Evolutionary conservation across 2,113 vertebrate species (phyloP).

Genomic region (Bufo bufo): DNA sequence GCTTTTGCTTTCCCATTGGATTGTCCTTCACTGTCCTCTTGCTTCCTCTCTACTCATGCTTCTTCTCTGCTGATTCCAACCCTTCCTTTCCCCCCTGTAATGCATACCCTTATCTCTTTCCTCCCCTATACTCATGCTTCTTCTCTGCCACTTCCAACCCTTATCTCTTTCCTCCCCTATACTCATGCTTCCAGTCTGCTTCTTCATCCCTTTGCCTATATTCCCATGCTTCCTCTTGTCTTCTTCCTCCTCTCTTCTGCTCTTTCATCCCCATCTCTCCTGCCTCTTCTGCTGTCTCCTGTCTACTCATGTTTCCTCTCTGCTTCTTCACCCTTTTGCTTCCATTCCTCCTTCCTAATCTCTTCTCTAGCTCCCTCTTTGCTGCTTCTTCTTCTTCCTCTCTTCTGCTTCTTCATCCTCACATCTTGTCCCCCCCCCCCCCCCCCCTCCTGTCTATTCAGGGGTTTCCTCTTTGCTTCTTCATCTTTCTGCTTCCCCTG

Average conservation of each 20-base stretch:
- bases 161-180: not conserved
- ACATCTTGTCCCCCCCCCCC: not conserved
- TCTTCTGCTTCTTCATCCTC: not conserved
- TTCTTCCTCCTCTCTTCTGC: not conserved
- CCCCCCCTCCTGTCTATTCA: not conserved
- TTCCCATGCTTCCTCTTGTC: too few species aligned
- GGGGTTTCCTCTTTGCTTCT: too few species aligned
- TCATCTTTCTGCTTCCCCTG: not conserved
- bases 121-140: not conserved
- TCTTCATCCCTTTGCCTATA: too few species aligned
- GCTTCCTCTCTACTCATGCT: not conserved
- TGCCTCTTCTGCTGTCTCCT: not conserved
- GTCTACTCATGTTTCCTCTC: not conserved
- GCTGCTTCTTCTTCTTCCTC: not conserved
- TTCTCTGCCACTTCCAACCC: too few species aligned
- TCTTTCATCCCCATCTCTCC: not conserved
- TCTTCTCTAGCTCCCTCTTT: not conserved
- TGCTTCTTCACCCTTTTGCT: not conserved
- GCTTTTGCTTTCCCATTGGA: too few species aligned
- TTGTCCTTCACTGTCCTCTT: not conserved
- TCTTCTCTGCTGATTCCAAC: not conserved
- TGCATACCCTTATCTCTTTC: not conserved
- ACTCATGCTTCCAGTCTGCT: not conserved
- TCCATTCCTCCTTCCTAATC: not conserved
- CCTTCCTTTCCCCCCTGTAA: too few species aligned